A percentile compares a stretch with the other conserved stretches of the same genome.
Evolutionary conservation across 1,140 invertebrate genomes (phyloP).

Genomic region (Spodoptera frugiperda): DNA sequence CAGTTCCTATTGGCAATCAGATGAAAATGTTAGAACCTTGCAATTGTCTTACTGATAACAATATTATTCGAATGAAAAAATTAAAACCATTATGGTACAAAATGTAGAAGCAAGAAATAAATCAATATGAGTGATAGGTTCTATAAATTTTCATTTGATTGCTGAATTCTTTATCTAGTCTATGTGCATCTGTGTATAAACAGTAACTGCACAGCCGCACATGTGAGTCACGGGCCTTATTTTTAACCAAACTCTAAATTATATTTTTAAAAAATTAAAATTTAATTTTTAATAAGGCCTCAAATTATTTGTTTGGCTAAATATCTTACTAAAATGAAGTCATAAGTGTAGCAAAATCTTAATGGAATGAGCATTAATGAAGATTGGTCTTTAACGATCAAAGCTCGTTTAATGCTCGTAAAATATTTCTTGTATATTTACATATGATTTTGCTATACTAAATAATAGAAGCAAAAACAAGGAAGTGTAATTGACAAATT

Average conservation of each 20-base stretch:
- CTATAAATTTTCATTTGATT: constrained; percentile 36
- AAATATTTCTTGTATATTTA: background rate
- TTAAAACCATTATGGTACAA: background rate
- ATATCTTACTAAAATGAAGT: constrained; percentile 45
- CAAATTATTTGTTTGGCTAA: constrained; percentile 52
- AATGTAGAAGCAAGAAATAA: no score
- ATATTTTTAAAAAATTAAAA: background rate
- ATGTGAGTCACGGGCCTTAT: constrained; percentile 22
- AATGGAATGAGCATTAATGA: background rate
- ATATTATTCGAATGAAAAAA: no score
- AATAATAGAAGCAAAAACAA: constrained; percentile 40
- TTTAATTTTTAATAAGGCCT: constrained; percentile 39
- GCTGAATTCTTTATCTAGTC: constrained; percentile 24
- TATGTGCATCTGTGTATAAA: constrained; percentile 43
- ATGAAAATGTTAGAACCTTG: constrained; percentile 8
- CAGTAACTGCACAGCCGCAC: constrained; percentile 35
- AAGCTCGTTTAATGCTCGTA: no score
- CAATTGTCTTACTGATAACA: no score
- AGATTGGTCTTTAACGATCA: background rate
- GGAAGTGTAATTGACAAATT: constrained; percentile 21
- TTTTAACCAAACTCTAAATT: constrained; percentile 11
- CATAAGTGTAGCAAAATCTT: constrained; percentile 33
- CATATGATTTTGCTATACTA: constrained; percentile 42
- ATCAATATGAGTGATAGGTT: no score
- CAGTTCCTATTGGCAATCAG: constrained; percentile 11